Evolutionary conservation across 2,797 vertebrate genomes (phyloP).

Genomic region (Catostomus latipinnis): DNA sequence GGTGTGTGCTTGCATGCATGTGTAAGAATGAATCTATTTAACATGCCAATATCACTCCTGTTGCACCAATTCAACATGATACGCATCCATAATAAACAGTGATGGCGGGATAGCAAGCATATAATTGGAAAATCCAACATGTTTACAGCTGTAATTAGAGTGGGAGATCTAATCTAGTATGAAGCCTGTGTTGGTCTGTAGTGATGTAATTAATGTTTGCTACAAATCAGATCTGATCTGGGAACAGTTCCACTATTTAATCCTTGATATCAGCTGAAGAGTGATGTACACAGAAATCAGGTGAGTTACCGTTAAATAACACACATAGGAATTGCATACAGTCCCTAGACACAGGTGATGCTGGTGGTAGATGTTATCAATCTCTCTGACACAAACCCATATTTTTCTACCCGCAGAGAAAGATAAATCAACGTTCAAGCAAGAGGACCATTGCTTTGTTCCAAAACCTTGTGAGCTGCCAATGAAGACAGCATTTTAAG

Average conservation of each 20-base stretch:
- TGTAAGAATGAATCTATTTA: constrained; percentile 14
- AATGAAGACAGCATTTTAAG: no score
- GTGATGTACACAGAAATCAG: background rate
- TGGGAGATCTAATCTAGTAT: constrained; percentile 32
- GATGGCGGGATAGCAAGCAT: constrained; percentile 41
- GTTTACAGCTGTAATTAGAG: constrained; percentile 41
- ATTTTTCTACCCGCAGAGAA: background rate
- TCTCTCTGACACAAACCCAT: background rate
- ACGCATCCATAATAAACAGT: constrained; percentile 39
- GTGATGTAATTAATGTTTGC: constrained; percentile 42
- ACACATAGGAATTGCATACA: background rate
- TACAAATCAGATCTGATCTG: constrained; percentile 35
- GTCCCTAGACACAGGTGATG: background rate
- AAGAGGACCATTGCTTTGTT: no score
- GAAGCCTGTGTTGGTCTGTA: constrained; percentile 38
- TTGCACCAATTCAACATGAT: constrained; percentile 38
- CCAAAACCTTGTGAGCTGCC: no score
- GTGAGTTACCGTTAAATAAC: constrained; percentile 5
- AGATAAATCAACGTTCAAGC: no score
- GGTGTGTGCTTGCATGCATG: background rate
- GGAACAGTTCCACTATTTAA: constrained; percentile 30
- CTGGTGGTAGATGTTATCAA: background rate
- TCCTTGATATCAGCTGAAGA: constrained; percentile 20
- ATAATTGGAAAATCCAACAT: constrained; percentile 43
- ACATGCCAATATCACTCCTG: constrained; percentile 14